phyloP scores from a whole-genome alignment of 2,888 invertebrate species.

The Andrena praecox region DNA sequence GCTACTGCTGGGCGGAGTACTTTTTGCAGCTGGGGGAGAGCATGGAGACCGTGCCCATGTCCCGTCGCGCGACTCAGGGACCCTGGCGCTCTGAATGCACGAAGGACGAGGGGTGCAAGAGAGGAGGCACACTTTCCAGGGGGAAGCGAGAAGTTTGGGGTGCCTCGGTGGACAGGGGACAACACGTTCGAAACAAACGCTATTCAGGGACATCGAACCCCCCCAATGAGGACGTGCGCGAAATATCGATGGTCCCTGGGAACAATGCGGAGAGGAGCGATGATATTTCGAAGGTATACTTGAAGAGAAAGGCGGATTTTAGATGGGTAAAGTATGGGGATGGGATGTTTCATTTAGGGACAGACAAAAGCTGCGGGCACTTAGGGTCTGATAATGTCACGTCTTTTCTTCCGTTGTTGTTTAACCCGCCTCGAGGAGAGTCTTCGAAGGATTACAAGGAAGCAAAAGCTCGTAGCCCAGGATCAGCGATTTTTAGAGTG shows the following conservation, averaged over 20 bases:
- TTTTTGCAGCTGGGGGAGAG: slow-evolving; percentile 40
- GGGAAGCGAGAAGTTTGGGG: background rate
- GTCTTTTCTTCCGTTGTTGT: too few species aligned
- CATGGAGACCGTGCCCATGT: background rate
- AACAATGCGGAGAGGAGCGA: background rate
- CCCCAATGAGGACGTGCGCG: background rate
- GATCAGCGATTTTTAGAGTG: background rate
- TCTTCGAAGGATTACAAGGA: too few species aligned
- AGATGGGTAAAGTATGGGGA: too few species aligned
- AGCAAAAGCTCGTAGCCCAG: too few species aligned
- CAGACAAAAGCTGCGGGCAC: too few species aligned
- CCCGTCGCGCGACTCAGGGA: background rate
- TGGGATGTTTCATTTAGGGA: too few species aligned
- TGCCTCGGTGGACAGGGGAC: background rate
- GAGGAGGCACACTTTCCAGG: background rate
- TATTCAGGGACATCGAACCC: background rate
- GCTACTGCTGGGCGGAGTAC: slow-evolving; percentile 69
- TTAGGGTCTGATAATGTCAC: too few species aligned
- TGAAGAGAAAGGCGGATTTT: background rate
- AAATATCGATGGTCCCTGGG: background rate
- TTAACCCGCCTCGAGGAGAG: too few species aligned
- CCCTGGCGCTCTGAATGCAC: background rate
- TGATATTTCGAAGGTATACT: background rate
- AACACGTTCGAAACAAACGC: background rate
- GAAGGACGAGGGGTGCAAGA: background rate